These are phyloP conservation scores for Troides helena DNA, from an alignment of 2,888 invertebrate genomes.

Conservation along the genomic window DNA sequence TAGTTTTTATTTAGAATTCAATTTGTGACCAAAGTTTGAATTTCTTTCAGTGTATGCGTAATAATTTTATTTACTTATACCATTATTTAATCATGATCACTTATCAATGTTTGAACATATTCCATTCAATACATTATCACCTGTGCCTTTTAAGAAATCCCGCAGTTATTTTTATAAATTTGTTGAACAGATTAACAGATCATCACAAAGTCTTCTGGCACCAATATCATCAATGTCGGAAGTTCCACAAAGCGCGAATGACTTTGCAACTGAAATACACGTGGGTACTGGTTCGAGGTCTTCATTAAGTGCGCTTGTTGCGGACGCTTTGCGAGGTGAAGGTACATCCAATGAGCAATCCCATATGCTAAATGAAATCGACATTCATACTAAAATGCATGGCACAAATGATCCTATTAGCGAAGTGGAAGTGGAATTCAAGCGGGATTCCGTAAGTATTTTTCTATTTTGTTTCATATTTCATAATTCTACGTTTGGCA, in stretches of 20 bases:
- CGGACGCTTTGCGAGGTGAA: conserved; percentile 33
- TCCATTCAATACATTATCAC: no score
- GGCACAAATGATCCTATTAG: conserved; percentile 28
- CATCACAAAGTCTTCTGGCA: conserved; percentile 63
- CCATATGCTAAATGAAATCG: not conserved
- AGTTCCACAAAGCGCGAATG: conserved; percentile 14
- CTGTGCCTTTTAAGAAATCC: not conserved
- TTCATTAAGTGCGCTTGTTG: conserved; percentile 41
- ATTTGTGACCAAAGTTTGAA: not conserved
- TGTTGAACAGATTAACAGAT: conserved; percentile 44
- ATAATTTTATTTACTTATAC: not conserved
- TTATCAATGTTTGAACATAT: no score
- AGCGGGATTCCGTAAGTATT: conserved; percentile 33
- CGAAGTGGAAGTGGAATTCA: conserved; percentile 40
- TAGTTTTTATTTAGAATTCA: not conserved
- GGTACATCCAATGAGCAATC: not conserved
- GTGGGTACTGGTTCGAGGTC: conserved; percentile 41
- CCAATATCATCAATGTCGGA: conserved; percentile 46
- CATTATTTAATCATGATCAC: no score
- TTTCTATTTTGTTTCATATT: not conserved
- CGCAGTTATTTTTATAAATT: not conserved
- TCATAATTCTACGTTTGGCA: no score
- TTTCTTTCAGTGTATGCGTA: not conserved
- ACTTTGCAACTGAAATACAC: conserved; percentile 29
- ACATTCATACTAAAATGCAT: conserved; percentile 3